Conservation (phyloP, 2,797 vertebrate species). For the Paedocypris micromegethes region DNA sequence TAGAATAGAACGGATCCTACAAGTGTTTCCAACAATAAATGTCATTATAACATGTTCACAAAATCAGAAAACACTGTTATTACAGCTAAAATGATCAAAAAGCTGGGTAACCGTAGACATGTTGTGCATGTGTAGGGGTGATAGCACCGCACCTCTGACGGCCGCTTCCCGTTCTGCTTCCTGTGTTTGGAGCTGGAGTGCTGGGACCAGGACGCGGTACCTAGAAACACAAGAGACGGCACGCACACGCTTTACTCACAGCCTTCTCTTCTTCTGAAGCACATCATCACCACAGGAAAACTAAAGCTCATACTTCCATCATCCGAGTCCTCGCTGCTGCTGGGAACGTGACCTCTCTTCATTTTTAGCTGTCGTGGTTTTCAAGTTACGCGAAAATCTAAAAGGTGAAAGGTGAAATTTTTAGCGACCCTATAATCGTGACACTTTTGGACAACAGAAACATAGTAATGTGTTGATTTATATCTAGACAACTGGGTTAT, state of each 20-base stretch:
- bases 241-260: neutral
- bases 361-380: slow-evolving; percentile 67
- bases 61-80: no score
- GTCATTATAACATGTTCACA: no score
- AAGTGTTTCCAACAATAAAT: no score
- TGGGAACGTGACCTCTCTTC: slow-evolving; percentile 88
- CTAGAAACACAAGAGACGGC: slow-evolving; percentile 57
- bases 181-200: slow-evolving; percentile 80
- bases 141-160: slow-evolving; percentile 80
- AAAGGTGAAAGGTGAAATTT: slow-evolving; percentile 2
- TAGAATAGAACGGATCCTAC: no score
- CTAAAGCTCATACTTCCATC: slow-evolving; percentile 85
- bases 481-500: no score
- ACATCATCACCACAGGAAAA: no score
- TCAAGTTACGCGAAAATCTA: slow-evolving; percentile 31
- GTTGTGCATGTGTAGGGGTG: neutral
- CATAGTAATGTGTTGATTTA: no score
- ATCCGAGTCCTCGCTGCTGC: slow-evolving; percentile 97
- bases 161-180: slow-evolving; percentile 82
- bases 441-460: no score
- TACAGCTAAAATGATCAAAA: no score
- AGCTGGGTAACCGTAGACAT: no score
- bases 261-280: neutral
- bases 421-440: no score
- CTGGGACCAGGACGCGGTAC: slow-evolving; percentile 91